Evolutionary conservation across 2,888 invertebrate genomes (phyloP).

Genomic region (Pyrocoelia pectoralis): DNA sequence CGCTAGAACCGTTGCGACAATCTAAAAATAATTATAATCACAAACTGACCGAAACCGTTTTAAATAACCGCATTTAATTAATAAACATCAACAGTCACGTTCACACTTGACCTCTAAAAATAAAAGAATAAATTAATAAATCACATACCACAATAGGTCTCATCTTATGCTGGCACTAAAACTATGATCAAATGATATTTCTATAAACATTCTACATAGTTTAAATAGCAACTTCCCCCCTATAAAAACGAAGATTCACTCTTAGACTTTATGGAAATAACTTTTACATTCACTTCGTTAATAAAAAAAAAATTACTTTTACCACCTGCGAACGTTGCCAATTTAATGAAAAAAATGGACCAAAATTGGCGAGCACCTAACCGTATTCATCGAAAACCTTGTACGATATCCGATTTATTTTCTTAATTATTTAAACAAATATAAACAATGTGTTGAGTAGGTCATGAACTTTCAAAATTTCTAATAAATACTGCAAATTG

Average conservation of each 20-base stretch:
- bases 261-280: constrained; percentile 39
- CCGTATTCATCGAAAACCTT: too few species aligned
- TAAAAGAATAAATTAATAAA: constrained; percentile 20
- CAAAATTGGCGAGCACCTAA: too few species aligned
- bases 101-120: not conserved
- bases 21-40: too few species aligned
- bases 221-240: constrained; percentile 47
- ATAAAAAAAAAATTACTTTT: constrained; percentile 39
- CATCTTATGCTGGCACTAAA: constrained; percentile 54
- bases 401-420: too few species aligned
- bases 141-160: constrained; percentile 56
- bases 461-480: constrained; percentile 14
- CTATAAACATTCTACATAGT: constrained; percentile 41
- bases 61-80: not conserved
- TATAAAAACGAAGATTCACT: constrained; percentile 49
- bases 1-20: constrained; percentile 62
- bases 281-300: constrained; percentile 37
- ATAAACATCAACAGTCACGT: not conserved
- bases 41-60: too few species aligned
- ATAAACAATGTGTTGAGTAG: not conserved
- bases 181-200: constrained; percentile 53
- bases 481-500: constrained; percentile 2
- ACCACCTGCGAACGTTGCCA: constrained; percentile 28
- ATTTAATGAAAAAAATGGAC: not conserved
- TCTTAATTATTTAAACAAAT: not conserved